Evolutionary conservation across 2,888 invertebrate genomes (phyloP), one percentile per base, ranked within the genome.

Genomic region (Thecophora atra): DNA sequence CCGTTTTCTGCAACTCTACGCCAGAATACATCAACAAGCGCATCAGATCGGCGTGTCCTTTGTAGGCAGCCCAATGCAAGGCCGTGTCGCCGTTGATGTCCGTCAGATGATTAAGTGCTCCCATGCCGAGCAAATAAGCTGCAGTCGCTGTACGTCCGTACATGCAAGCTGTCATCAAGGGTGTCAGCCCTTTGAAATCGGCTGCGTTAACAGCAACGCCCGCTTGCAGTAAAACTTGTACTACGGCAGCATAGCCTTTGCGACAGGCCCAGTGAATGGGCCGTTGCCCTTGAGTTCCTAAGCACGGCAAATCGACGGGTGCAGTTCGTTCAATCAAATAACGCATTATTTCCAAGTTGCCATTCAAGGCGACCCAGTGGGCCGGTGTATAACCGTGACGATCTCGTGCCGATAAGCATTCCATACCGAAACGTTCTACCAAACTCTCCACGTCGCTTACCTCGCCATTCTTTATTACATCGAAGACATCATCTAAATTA

Each of bases 241-340:
- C 96, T 21, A 96, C 92, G 0, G 94, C 94, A 0, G 96, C 93
- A 82, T 97, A 96, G 0, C 97, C 97, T 84, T 97, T 96, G 52
- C 96, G 90, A 82, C 96, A 96, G 0, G 97, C 96, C 97, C 97
- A 97, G 83, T 97, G 97, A 76, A 97, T 95, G 1, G 97, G 97
- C 30, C 94, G 89, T 0, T 96, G 96, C 1, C 96, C 96, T 88
- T 95, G 93, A 1, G 94, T 95, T 15, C 77, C 77, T 65, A 95
- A 88, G 79, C 96, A 96, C 0, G 95, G 93, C 54, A 95, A 89
- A 86, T 97, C 95, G 7, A 96, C 91, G 0, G 95, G 94, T 3
- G 94, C 94, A 28, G 91, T 93, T 69, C 93, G 88, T 82, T 96
- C 95, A 19, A 96, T 91, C 70, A 97, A 89, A 82, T 94, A 95